Percentiles rank a stretch among this genome's conserved stretches.
Conservation (phyloP, 2,888 invertebrate genomes). For the Scotopteryx bipunctaria region DNA sequence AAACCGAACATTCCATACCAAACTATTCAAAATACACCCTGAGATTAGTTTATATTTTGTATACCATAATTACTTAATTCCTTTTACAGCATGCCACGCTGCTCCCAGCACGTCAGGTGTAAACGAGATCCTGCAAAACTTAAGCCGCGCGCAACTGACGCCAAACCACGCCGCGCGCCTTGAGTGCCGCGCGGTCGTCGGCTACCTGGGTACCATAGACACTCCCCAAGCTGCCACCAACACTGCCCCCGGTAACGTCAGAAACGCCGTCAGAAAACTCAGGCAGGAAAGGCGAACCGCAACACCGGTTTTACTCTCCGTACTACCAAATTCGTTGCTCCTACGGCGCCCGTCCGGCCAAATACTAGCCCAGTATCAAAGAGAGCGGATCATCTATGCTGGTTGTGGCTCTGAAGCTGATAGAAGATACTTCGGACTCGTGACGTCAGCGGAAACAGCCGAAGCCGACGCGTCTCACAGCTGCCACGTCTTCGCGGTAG, state of each 20-base stretch:
- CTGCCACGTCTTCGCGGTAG: slow-evolving; percentile 97
- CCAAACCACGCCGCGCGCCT: slow-evolving; percentile 79
- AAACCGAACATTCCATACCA: no score
- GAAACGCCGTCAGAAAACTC: slow-evolving; percentile 94
- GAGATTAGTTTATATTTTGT: no score
- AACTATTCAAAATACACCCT: no score
- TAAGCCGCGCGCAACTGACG: slow-evolving; percentile 65
- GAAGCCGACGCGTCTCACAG: slow-evolving; percentile 87
- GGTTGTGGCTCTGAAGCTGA: slow-evolving; percentile 96
- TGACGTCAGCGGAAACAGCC: slow-evolving; percentile 90
- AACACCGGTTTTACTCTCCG: slow-evolving; percentile 92
- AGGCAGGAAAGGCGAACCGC: slow-evolving; percentile 94
- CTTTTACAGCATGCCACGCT: slow-evolving; percentile 69
- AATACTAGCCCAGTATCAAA: slow-evolving; percentile 93
- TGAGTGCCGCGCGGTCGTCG: slow-evolving; percentile 93
- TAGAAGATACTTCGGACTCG: slow-evolving; percentile 95
- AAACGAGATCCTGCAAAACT: slow-evolving; percentile 72
- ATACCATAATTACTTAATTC: no score
- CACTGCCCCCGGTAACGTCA: slow-evolving; percentile 90
- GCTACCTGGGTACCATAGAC: slow-evolving; percentile 97
- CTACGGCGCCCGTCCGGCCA: slow-evolving; percentile 91
- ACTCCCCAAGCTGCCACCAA: slow-evolving; percentile 93
- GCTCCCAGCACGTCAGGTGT: slow-evolving; percentile 72
- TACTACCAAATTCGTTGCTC: slow-evolving; percentile 90
- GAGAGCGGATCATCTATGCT: slow-evolving; percentile 93